Conservation (phyloP, 2,888 invertebrate genomes). For the Meliscaeva auricollis region DNA sequence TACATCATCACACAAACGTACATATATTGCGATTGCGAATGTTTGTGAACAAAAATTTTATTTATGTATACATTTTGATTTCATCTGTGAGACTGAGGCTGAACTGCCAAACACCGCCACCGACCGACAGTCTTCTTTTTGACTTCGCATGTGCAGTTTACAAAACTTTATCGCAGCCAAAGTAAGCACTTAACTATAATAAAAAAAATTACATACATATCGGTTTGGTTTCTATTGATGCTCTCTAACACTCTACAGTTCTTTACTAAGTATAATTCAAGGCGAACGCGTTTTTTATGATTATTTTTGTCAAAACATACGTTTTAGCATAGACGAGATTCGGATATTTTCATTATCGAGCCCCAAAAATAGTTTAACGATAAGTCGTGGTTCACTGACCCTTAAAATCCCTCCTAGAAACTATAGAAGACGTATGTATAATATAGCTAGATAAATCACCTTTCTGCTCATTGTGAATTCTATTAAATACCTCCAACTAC, state of each 20-base stretch:
- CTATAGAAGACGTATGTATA: conserved; percentile 44
- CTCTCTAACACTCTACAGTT: not conserved
- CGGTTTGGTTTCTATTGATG: conserved; percentile 38
- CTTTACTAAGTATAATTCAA: conserved; percentile 14
- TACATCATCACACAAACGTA: conserved; percentile 51
- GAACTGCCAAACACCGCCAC: conserved; percentile 10
- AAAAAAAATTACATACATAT: conserved; percentile 27
- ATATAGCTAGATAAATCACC: conserved; percentile 21
- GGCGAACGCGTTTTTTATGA: conserved; percentile 32
- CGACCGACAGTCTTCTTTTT: conserved; percentile 38
- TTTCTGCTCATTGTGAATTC: conserved; percentile 25
- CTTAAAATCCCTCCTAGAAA: conserved; percentile 4
- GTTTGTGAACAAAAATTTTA: conserved; percentile 17
- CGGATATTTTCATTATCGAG: conserved; percentile 6
- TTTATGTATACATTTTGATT: conserved; percentile 11
- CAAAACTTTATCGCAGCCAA: conserved; percentile 55
- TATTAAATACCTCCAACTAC: not conserved
- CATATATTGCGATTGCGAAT: conserved; percentile 29
- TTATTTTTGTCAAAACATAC: conserved; percentile 15
- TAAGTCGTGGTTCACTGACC: conserved; percentile 57
- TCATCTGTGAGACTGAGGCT: conserved; percentile 12
- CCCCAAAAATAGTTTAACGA: conserved; percentile 33
- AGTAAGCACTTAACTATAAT: conserved; percentile 54
- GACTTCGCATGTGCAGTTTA: conserved; percentile 72
- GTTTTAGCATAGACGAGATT: conserved; percentile 7